Evolutionary conservation across 2,113 vertebrate species (phyloP).

Genomic region (Saccopteryx bilineata): DNA sequence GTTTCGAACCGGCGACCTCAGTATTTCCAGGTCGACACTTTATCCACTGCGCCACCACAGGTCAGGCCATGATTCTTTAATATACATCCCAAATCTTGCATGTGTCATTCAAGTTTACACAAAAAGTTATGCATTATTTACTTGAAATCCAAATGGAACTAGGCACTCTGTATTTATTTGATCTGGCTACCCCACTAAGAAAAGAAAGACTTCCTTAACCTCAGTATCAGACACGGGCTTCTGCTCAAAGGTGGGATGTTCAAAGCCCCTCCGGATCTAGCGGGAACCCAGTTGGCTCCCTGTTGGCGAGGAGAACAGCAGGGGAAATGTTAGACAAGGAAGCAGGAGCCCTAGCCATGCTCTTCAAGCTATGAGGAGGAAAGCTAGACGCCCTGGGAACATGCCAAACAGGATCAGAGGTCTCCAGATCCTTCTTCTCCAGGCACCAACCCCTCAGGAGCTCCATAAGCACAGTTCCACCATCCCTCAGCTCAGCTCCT

Average conservation of each 20-base stretch:
- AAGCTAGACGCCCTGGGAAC: not conserved
- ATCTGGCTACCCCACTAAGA: too few relatives aligned
- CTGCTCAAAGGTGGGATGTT: not conserved
- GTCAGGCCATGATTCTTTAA: not conserved
- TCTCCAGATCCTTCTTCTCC: not conserved
- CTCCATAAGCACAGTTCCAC: not conserved
- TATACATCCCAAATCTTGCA: not conserved
- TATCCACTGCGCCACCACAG: too few relatives aligned
- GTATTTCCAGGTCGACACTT: too few relatives aligned
- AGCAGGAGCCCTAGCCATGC: not conserved
- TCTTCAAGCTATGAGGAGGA: not conserved
- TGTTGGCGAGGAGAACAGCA: not conserved
- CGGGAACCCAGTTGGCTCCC: not conserved
- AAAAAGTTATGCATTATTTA: not conserved
- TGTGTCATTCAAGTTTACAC: not conserved
- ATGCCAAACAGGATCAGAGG: accelerated
- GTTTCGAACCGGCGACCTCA: too few relatives aligned
- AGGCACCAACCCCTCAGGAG: not conserved
- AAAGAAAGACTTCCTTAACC: not conserved
- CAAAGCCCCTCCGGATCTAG: not conserved
- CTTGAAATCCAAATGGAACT: not conserved
- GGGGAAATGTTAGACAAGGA: not conserved
- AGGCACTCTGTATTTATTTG: too few relatives aligned
- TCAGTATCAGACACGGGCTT: not conserved
- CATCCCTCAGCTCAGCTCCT: not conserved